Base-by-base conservation (phyloP, 2,888 invertebrate species). In the Gryllus longicercus region DNA sequence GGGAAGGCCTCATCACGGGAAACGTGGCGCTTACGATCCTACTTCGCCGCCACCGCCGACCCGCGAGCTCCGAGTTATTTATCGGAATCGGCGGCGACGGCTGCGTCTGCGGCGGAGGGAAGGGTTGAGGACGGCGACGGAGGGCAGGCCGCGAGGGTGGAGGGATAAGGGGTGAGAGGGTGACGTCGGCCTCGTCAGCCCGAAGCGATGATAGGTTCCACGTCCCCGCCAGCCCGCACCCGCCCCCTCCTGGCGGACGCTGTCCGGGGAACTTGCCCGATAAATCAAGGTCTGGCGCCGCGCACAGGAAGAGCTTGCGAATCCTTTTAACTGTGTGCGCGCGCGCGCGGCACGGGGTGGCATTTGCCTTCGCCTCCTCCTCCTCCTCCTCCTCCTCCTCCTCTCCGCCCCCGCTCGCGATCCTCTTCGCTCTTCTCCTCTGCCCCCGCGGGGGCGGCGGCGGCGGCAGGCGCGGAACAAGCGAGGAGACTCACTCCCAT, bases 401-500 rank as follows among this genome's bases (percentile, higher is more conserved):
- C 63, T 5, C 51, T 5, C 63, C 18, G 4, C 63, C 63, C 3
- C 63, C 63, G n/a, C 14, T 63, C 38, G 38, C 38, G 38, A 38
- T 63, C 63, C 63, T 63, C 63, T 16, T 63, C 63, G 63, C 16
- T 63, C 63, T 63, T 63, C 63, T 38, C 3, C 25, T 38, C 38
- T 8, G 38, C 38, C 38, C 38, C 38, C 38, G 38, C 38, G 38
- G 38, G 38, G 38, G 38, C 38, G 38, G 38, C 38, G 38, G 5
- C 38, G 38, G 38, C 38, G 38, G 38, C 38, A 38, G 38, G 38
- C 38, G 38, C 38, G 38, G 38, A 63, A 63, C 63, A 63, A 63
- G 63, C 63, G 63, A 63, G 63, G 63, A 63, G 63, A 14, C 79
- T 77, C 77, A 76, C 81, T 80, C 79, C 81, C 81, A 81, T 81